Evolutionary conservation across 2,113 vertebrate genomes (phyloP), one percentile per base, ranked within the genome.

Genomic region (Microcebus lehilahytsara): DNA sequence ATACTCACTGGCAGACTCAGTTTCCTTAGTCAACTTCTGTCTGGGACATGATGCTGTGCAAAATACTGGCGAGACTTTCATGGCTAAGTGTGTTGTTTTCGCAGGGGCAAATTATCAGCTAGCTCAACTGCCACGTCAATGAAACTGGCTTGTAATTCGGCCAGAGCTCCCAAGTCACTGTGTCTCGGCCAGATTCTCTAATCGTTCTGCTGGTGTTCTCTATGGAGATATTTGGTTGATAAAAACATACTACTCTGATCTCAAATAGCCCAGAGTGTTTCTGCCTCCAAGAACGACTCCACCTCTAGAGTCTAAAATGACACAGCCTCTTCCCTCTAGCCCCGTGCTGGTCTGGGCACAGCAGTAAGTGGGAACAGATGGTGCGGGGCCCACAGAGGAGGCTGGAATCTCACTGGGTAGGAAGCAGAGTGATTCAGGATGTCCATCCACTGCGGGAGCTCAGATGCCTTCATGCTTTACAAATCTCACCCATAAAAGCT

Each of bases 141-240:
- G 27, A n/a, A 22, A 66, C 19, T 10, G n/a, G 25, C 6, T 37
- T 46, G 0, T 23, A 23, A 9, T 37, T 27, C 58, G 19, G n/a
- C 51, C 42, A 58, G 53, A 56, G 37, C 71, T 79, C 37, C 53
- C 27, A 3, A 19, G 20, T 23, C 30, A 58, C 16, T 62, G 40
- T 1, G 20, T 8, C 49, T 74, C 12, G 27, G 37, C 74, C 14
- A n/a, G 22, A 25, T 30, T 32, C 60, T 58, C 72, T 49, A 32
- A 66, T 66, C 12, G 13, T 40, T 79, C 72, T 58, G 72, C 72
- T 20, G 17, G 14, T 5, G 12, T 75, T 85, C n/a, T 80, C 30
- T 25, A 23, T 37, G 34, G 51, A 86, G 23, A 11, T 69, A 51
- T 46, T 42, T 86, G 96, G 72, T 77, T 81, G 66, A 81, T 46